Percentiles rank a stretch among this genome's conserved stretches.
These are phyloP conservation scores for Phoebastria nigripes DNA, from an alignment of 2,797 vertebrate species.

Conservation along the genomic window DNA sequence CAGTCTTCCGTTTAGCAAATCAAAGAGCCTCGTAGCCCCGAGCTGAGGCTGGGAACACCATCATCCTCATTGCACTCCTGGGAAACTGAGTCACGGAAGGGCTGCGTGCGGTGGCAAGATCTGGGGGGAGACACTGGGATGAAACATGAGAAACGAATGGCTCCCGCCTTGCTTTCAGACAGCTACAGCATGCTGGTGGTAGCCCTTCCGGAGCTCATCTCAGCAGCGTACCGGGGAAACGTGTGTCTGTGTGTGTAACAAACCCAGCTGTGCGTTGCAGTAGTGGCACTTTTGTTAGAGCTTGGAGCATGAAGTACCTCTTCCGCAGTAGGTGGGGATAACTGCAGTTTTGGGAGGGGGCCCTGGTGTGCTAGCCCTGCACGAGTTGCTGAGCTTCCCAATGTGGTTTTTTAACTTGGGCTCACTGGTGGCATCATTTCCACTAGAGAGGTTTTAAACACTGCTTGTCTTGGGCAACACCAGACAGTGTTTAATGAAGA, in stretches of 20 bases:
- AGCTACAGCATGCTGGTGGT: background rate
- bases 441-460: background rate
- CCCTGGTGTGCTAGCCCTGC: background rate
- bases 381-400: accelerated
- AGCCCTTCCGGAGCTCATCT: background rate
- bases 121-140: background rate
- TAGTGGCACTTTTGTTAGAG: background rate
- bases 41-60: background rate
- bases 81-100: background rate
- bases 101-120: background rate
- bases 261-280: background rate
- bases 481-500: background rate
- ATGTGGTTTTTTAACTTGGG: background rate
- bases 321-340: background rate
- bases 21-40: background rate
- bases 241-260: background rate
- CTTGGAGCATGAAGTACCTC: background rate
- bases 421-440: background rate
- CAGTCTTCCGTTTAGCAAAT: background rate
- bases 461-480: background rate
- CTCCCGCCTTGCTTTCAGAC: background rate
- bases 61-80: background rate
- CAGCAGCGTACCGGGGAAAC: accelerated
- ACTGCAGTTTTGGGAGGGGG: background rate
- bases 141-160: background rate